Conservation (phyloP, 2,888 invertebrate species). For the Synergus gifuensis region DNA sequence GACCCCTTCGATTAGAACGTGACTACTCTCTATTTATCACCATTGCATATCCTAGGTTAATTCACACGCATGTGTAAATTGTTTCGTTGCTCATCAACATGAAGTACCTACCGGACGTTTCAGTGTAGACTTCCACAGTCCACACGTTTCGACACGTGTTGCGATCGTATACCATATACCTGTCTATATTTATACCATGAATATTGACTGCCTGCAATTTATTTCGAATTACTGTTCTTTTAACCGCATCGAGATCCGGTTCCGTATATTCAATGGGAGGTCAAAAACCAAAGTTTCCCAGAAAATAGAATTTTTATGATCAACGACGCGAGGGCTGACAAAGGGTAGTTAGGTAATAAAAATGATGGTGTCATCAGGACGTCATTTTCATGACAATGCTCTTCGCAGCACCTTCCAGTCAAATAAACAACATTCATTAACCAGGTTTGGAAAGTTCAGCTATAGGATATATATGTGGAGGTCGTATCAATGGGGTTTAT, state of each 20-base stretch:
- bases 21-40: background rate
- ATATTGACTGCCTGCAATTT: constrained; percentile 52
- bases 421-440: background rate
- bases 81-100: constrained; percentile 50
- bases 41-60: constrained; percentile 32
- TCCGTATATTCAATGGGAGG: background rate
- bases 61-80: constrained; percentile 47
- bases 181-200: constrained; percentile 46
- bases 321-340: background rate
- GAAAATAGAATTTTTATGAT: background rate
- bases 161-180: constrained; percentile 32
- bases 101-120: constrained; percentile 52
- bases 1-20: constrained; percentile 17
- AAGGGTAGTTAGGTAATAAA: background rate
- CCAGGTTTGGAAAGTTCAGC: background rate
- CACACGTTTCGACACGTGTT: constrained; percentile 53
- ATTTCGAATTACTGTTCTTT: constrained; percentile 56
- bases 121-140: constrained; percentile 48
- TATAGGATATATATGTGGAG: background rate
- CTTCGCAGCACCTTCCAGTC: background rate
- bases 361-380: background rate
- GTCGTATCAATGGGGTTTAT: background rate
- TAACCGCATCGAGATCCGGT: background rate
- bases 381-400: background rate
- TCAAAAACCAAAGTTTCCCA: background rate